A percentile compares a stretch with the other conserved stretches of the same genome.
phyloP scores from a whole-genome alignment of 2,113 vertebrate species.

The Epinephelus cyanopodus region DNA sequence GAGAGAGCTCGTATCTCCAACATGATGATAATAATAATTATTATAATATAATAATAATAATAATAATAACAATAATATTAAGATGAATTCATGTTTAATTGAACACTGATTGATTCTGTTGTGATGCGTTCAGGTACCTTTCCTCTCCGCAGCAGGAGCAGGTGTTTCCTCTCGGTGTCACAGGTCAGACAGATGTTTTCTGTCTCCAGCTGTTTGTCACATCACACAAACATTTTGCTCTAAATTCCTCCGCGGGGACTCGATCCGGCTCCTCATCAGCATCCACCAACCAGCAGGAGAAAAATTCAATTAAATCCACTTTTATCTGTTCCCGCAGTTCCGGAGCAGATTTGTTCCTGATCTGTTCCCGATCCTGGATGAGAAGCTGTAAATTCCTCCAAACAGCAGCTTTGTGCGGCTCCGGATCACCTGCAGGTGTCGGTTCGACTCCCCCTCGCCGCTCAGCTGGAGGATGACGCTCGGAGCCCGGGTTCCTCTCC shows the following conservation, averaged over 20 bases:
- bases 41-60: no score
- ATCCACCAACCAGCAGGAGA: constrained; percentile 15
- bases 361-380: background rate
- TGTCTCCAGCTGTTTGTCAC: constrained; percentile 47
- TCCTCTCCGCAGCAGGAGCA: constrained; percentile 36
- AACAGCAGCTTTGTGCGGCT: background rate
- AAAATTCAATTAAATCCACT: constrained; percentile 24
- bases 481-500: background rate
- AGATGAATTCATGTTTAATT: background rate
- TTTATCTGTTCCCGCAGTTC: background rate
- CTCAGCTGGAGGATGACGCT: background rate
- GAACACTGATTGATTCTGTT: background rate
- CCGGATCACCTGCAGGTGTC: constrained; percentile 9
- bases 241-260: constrained; percentile 21
- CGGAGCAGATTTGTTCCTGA: background rate
- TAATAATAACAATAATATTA: background rate
- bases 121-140: constrained; percentile 46
- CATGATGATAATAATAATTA: background rate
- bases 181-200: constrained; percentile 50
- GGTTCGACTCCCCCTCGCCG: constrained; percentile 2
- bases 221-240: constrained; percentile 8
- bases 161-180: constrained; percentile 52
- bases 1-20: background rate
- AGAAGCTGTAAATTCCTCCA: constrained; percentile 5
- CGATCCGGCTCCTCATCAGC: background rate